These are phyloP conservation scores for Trypoxylon attenuatum DNA, from an alignment of 2,888 invertebrate species.

Conservation along the genomic window DNA sequence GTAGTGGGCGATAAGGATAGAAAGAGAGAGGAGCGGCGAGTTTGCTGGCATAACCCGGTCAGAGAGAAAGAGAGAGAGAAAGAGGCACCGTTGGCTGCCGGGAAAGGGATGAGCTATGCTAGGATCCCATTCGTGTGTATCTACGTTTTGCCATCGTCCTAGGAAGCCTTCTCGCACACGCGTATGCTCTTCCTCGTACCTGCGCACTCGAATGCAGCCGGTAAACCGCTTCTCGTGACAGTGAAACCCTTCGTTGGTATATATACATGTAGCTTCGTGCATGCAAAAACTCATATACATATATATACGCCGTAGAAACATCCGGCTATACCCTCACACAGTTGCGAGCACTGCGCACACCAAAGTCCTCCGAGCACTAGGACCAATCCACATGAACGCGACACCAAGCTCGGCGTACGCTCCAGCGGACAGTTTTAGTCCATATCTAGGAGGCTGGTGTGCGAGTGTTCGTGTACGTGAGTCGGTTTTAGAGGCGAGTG, in stretches of 20 bases:
- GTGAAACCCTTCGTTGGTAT: constrained; percentile 14
- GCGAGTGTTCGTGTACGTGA: constrained; percentile 17
- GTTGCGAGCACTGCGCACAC: too few relatives aligned
- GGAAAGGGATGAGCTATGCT: constrained; percentile 25
- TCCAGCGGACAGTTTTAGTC: background rate
- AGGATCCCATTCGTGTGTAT: constrained; percentile 30
- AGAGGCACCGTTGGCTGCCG: background rate
- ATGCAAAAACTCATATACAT: constrained; percentile 23
- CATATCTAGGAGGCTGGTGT: background rate
- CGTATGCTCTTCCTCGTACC: background rate
- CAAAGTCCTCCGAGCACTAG: background rate
- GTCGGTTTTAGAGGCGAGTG: constrained; percentile 26
- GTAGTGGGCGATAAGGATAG: background rate
- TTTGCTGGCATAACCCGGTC: constrained; percentile 47
- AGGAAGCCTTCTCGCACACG: constrained; percentile 21
- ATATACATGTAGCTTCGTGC: constrained; percentile 7
- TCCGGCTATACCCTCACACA: background rate
- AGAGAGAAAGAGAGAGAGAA: constrained; percentile 37
- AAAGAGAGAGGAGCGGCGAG: constrained; percentile 3
- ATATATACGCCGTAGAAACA: background rate
- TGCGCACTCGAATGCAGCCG: background rate
- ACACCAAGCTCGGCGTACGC: background rate
- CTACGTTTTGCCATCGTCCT: constrained; percentile 32
- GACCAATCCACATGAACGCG: background rate
- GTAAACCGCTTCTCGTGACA: background rate